Evolutionary conservation across 2,797 vertebrate genomes (phyloP).

Genomic region (Sparidentex hasta): DNA sequence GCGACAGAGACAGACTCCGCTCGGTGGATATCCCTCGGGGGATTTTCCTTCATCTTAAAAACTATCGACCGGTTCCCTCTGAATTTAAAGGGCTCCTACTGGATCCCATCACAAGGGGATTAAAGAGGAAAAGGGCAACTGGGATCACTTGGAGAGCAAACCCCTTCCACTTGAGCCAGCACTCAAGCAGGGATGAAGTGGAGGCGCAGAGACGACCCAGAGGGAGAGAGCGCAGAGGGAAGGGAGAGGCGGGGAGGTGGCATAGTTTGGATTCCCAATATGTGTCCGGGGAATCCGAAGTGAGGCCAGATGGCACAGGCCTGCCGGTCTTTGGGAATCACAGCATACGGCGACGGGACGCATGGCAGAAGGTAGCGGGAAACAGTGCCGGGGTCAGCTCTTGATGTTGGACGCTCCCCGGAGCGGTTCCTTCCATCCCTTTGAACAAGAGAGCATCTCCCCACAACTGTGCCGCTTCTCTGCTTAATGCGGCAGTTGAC

Average conservation of each 20-base stretch:
- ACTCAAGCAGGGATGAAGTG: slow-evolving; percentile 81
- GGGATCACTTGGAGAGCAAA: slow-evolving; percentile 80
- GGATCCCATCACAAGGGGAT: slow-evolving; percentile 79
- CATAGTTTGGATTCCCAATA: slow-evolving; percentile 87
- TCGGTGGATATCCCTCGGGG: slow-evolving; percentile 54
- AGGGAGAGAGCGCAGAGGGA: slow-evolving; percentile 77
- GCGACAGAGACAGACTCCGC: slow-evolving; percentile 39
- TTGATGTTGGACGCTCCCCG: slow-evolving; percentile 86
- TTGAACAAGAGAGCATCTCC: slow-evolving; percentile 86
- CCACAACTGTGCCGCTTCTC: slow-evolving; percentile 75
- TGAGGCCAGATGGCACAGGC: slow-evolving; percentile 91
- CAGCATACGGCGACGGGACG: slow-evolving; percentile 82
- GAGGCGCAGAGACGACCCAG: slow-evolving; percentile 81
- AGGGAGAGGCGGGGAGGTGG: slow-evolving; percentile 78
- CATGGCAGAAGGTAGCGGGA: slow-evolving; percentile 84
- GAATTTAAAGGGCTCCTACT: slow-evolving; percentile 77
- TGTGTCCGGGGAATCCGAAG: slow-evolving; percentile 90
- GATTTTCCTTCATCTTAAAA: slow-evolving; percentile 77
- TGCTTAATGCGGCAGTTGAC: slow-evolving; percentile 79
- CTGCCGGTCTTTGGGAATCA: slow-evolving; percentile 85
- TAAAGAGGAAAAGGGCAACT: slow-evolving; percentile 82
- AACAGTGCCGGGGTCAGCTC: slow-evolving; percentile 84
- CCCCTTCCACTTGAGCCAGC: slow-evolving; percentile 79
- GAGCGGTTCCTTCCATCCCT: slow-evolving; percentile 85
- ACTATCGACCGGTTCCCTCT: slow-evolving; percentile 70